phyloP scores from a whole-genome alignment of 2,888 invertebrate species.

The Oscheius myriophilus region DNA sequence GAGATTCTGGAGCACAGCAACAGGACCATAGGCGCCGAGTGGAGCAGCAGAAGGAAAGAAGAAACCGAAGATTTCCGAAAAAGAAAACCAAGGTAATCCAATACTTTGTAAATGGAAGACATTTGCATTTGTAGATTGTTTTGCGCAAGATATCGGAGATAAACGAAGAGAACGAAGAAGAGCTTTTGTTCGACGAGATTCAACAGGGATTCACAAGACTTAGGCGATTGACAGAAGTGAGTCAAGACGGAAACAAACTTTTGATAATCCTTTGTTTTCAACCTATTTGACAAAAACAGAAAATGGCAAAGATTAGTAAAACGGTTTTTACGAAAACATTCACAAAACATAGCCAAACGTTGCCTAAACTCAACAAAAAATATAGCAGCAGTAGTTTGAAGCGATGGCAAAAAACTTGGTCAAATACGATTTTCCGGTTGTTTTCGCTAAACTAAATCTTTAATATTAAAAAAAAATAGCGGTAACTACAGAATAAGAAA shows the following conservation, averaged over 20 bases:
- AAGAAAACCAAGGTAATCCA: conserved; percentile 18
- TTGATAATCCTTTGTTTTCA: too few species aligned
- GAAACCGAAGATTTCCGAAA: conserved; percentile 19
- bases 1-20: background rate
- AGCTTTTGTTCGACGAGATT: conserved; percentile 34
- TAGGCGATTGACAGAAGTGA: conserved; percentile 27
- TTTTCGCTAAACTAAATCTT: too few species aligned
- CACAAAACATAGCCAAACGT: too few species aligned
- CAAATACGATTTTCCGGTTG: too few species aligned
- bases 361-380: background rate
- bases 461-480: too few species aligned
- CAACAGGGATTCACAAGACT: conserved; percentile 36
- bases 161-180: conserved; percentile 35
- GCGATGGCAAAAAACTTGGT: too few species aligned
- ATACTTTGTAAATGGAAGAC: background rate
- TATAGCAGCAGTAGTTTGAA: too few species aligned
- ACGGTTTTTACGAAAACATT: background rate
- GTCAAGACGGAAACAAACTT: conserved; percentile 1
- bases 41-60: conserved; percentile 19
- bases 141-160: conserved; percentile 38
- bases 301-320: background rate
- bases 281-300: background rate
- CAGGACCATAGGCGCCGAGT: conserved; percentile 17
- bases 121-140: conserved; percentile 9
- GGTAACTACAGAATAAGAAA: too few species aligned